Base-by-base conservation (phyloP, 1,140 invertebrate genomes). In the Bilobella aurantiaca region DNA sequence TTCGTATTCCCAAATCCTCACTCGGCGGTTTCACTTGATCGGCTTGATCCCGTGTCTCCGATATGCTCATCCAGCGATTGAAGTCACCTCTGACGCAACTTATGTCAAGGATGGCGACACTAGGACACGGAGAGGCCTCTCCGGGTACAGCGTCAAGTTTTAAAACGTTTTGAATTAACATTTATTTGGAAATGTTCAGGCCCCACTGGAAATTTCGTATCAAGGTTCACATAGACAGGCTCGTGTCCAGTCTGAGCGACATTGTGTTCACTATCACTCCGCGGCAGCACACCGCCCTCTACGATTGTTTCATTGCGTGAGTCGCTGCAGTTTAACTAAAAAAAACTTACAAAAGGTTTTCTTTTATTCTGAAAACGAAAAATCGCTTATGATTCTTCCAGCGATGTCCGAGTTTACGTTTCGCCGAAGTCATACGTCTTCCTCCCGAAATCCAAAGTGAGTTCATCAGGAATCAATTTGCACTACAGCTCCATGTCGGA, bases 301-400 rank as follows among this genome's bases (percentile, higher is more conserved):
- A 56, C 49, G 23, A 56, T 23, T 56, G 49, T 56, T 56, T 56
- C 23, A 56, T 56, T 56, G 49, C 14, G 49, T 56, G 25, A 42
- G n/a, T 42, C 37, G 8, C 8, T 42, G n/a, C 37, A 42, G 8
- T 12, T 42, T 8, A 42, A 42, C n/a, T 8, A 8, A 42, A 42
- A 42, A 42, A 42, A 12, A 12, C 8, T 42, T 42, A 12, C n/a
- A 12, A 12, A n/a, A 12, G n/a, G n/a, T 12, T n/a, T 42, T 42
- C n/a, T 42, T n/a, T 12, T 8, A 42, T 42, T 42, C n/a, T 42
- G 8, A 42, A 42, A 42, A 42, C 37, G n/a, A n/a, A 42, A 42
- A 42, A 42, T 42, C n/a, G n/a, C 8, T 42, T 42, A 12, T 42
- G 37, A n/a, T n/a, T 42, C 8, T 42, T 42, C n/a, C 37, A 42